phyloP scores from a whole-genome alignment of 2,113 vertebrate species.

The Asarcornis scutulata region DNA sequence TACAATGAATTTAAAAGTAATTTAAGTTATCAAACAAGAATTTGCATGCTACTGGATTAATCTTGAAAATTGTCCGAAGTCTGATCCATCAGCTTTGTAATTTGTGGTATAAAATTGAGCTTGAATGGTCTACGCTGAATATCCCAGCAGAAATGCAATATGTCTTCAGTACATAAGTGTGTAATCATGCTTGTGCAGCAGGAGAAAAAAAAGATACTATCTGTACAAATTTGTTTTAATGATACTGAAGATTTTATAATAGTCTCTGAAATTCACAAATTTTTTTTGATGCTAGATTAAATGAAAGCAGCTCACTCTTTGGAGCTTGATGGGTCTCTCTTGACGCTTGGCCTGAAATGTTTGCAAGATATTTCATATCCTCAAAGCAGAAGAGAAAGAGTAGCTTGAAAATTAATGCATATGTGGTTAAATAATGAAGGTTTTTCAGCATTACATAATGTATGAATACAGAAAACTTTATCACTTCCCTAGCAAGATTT shows the following conservation, averaged over 20 bases:
- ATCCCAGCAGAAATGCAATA: background rate
- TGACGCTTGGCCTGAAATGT: slow-evolving; percentile 36
- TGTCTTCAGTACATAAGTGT: background rate
- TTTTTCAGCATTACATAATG: slow-evolving; percentile 13
- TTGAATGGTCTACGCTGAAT: background rate
- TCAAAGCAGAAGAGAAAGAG: slow-evolving; percentile 18
- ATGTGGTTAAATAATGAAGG: slow-evolving; percentile 46
- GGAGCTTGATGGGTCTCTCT: slow-evolving; percentile 5
- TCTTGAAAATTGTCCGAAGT: background rate
- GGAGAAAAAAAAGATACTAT: background rate
- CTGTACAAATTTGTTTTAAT: background rate
- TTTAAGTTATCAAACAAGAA: background rate
- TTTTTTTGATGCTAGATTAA: background rate
- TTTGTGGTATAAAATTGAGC: background rate
- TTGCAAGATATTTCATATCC: slow-evolving; percentile 22
- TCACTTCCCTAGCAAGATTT: background rate
- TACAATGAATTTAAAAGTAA: background rate
- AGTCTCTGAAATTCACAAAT: background rate
- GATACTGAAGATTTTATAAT: background rate
- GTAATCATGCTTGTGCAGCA: background rate
- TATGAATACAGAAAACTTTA: background rate
- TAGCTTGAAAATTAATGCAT: slow-evolving; percentile 26
- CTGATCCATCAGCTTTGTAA: background rate
- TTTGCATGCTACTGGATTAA: background rate
- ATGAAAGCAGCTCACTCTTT: background rate